A percentile compares a stretch with the other conserved stretches of the same genome.
phyloP scores from a whole-genome alignment of 2,888 invertebrate genomes.

The Hetaerina titia region DNA sequence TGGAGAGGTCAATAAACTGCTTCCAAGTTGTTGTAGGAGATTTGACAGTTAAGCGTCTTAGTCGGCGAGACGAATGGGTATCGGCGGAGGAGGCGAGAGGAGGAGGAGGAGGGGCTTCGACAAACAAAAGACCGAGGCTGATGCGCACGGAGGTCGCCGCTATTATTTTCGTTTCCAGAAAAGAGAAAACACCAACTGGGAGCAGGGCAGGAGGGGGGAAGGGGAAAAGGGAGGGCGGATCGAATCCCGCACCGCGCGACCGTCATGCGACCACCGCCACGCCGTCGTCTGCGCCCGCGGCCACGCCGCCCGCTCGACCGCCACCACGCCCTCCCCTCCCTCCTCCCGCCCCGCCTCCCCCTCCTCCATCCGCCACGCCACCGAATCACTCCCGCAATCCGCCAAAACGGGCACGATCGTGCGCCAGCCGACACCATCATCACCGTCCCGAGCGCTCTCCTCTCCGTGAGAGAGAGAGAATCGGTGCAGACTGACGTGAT shows the following conservation, averaged over 20 bases:
- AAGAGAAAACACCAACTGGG: not conserved
- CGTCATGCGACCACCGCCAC: constrained; percentile 4
- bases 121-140: not conserved
- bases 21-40: not conserved
- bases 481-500: not conserved
- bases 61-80: not conserved
- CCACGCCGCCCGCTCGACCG: not conserved
- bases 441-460: not conserved
- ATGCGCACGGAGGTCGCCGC: not conserved
- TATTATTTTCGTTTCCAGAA: not conserved
- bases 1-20: no score
- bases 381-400: not conserved
- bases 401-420: not conserved
- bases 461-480: not conserved
- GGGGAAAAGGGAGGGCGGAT: not conserved
- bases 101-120: not conserved
- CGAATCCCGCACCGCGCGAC: constrained; percentile 35
- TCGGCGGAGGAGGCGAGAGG: not conserved
- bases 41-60: not conserved
- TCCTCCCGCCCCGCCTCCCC: not conserved
- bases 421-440: not conserved
- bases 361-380: not conserved
- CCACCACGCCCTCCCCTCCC: not conserved
- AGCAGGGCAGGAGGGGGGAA: no score
- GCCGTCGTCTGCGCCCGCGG: not conserved